Evolutionary conservation across 2,113 vertebrate genomes (phyloP).

Genomic region (Dasyornis broadbenti): DNA sequence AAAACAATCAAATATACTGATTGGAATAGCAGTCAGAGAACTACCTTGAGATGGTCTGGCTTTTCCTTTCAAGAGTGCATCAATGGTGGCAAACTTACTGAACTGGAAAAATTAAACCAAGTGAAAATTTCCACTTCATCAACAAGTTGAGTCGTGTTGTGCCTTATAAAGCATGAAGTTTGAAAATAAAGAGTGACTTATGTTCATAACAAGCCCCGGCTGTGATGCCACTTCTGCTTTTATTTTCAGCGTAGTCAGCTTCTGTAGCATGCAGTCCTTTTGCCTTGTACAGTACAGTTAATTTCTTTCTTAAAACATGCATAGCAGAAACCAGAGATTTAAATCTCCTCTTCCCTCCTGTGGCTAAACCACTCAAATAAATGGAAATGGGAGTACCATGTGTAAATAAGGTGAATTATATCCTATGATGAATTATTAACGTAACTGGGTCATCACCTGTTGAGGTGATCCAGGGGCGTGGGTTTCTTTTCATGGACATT

Average conservation of each 20-base stretch:
- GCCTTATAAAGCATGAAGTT: conserved; percentile 3
- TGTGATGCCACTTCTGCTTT: not conserved
- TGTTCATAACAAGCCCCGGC: not conserved
- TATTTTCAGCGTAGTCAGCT: not conserved
- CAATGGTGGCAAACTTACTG: not conserved
- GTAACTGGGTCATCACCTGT: not conserved
- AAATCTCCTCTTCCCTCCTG: conserved; percentile 23
- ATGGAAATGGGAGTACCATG: not conserved
- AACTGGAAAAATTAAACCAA: not conserved
- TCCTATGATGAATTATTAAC: not conserved
- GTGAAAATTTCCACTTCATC: conserved; percentile 14
- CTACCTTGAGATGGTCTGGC: not conserved
- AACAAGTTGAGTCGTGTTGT: not conserved
- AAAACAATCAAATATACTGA: not conserved
- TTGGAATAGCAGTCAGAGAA: not conserved
- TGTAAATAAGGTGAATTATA: conserved; percentile 17
- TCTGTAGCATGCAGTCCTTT: not conserved
- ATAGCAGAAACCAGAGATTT: conserved; percentile 6
- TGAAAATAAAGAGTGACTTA: conserved; percentile 6
- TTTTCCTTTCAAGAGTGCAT: not conserved
- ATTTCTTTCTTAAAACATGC: conserved; percentile 8
- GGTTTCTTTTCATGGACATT: not conserved
- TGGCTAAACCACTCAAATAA: conserved; percentile 4
- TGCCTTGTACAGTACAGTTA: not conserved
- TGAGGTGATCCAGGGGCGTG: not conserved